Base-by-base conservation (phyloP, 64 coral and sea anemone genomes). In the Montipora efflorescens region DNA sequence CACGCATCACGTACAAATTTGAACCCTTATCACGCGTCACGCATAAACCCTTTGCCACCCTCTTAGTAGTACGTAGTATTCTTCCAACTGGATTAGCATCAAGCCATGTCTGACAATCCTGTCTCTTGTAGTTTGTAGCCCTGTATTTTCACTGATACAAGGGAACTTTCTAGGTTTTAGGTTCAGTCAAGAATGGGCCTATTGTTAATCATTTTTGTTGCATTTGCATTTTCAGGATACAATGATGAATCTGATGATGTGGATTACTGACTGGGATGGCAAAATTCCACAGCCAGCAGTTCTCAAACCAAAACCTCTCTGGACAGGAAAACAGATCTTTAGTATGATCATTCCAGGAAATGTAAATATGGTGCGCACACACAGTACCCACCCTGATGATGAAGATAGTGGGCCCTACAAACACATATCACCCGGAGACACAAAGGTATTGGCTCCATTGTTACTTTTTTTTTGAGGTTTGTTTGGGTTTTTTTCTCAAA, bases 371-470 rank as follows among this genome's bases (percentile, higher is more conserved):
- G 90, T 99, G 8, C 75, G 98, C 79, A 94, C 95, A 19, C 98
- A 99, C 90, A 99, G 98, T 79, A 99, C 98, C 53, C 98, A 99
- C 28, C 98, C 98, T 53, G 98, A 99, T 87, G 98, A 99, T 92
- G 98, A 99, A 83, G 98, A 99, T 64, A 90, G 91, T 36, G 98
- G 98, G 6, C 98, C 98, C 8, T 99, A 99, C 84, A 99, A 94
- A 68, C 92, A 96, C 61, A 99, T 99, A 28, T 99, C 98, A 51
- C 98, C 98, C 81, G 98, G 98, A 58, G 98, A 99, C 75, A 99
- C 98, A 7, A 99, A 96, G 92, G 98, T 96, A 13, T 66, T 9
- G 3, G 36, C 28, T 28, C 28, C n/a, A 15, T 90, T 59, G 10
- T 7, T 3, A 6, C 14, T 57, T 89, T 1, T 22, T 77, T 23